Percentiles rank a stretch among this genome's conserved stretches.
Evolutionary conservation across 2,113 vertebrate genomes (phyloP).

Genomic region (Myiagra hebetior): DNA sequence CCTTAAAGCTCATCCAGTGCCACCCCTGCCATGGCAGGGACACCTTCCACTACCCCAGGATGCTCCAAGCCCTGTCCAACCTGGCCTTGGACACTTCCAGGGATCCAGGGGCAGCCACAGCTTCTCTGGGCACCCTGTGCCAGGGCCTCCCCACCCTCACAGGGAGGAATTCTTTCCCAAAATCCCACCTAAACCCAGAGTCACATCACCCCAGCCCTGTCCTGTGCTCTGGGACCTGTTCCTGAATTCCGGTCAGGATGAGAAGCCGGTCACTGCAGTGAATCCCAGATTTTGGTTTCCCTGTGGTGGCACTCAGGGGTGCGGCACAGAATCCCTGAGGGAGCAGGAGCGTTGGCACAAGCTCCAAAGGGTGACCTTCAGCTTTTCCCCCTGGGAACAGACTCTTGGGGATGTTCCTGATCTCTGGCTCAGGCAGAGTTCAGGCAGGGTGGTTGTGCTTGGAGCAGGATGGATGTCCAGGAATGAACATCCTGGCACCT

Average conservation of each 20-base stretch:
- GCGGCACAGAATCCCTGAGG: background rate
- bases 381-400: background rate
- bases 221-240: accelerated
- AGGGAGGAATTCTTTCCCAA: background rate
- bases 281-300: background rate
- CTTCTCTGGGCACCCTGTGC: background rate
- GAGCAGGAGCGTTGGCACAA: background rate
- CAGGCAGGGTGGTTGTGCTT: background rate
- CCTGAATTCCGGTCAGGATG: background rate
- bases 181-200: background rate
- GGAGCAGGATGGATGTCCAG: background rate
- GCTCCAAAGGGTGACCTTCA: background rate
- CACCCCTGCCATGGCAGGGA: no score
- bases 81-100: background rate
- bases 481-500: background rate
- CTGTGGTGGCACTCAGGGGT: background rate
- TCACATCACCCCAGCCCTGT: accelerated
- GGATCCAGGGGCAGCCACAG: background rate
- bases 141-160: background rate
- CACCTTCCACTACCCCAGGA: accelerated
- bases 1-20: background rate
- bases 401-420: background rate
- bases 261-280: background rate
- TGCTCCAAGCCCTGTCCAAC: accelerated
- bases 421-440: background rate